Base-by-base conservation (phyloP, 2,888 invertebrate genomes). In the Drosophila greeni region DNA sequence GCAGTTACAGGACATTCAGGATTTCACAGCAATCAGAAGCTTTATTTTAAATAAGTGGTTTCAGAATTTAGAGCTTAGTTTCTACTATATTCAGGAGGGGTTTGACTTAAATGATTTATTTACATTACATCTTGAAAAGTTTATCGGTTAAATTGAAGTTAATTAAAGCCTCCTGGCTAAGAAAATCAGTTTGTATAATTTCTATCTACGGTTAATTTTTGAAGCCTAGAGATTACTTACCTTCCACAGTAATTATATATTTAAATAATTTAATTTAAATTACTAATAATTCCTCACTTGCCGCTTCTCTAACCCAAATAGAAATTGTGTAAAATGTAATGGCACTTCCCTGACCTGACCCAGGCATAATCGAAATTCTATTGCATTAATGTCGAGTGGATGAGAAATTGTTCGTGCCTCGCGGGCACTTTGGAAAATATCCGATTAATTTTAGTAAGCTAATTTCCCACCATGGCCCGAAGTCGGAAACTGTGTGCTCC, bases 391-490 rank as follows among this genome's bases (percentile, higher is more conserved):
- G 64, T 16, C 20, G 29, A 48, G 48, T 59, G 39, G 37, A 11
- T 61, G 34, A 16, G 36, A 43, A 51, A 62, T 52, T 52, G 45
- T 14, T 16, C 1, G 11, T 8, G 49, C 45, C 70, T 58, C 31
- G n/a, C 3, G 20, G 29, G 55, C 53, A 42, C 31, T 51, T 53
- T 56, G 48, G 6, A 49, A 72, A 68, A 75, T 73, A 68, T 77
- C 64, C 68, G 49, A 72, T 79, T 79, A 72, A 79, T 70, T 73
- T 80, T 49, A 62, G 62, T 45, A 24, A 62, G 79, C 79, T 82
- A 79, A 79, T 79, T 79, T 66, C 18, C 31, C 34, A 29, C 37
- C 18, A 31, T 26, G 23, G 31, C 18, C 47, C 26, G 48, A 56
- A 43, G 48, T 37, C n/a, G 62, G 36, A 49, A 62, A 51, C 62